Evolutionary conservation across 2,113 vertebrate genomes (phyloP).

Genomic region (Suricata suricatta): DNA sequence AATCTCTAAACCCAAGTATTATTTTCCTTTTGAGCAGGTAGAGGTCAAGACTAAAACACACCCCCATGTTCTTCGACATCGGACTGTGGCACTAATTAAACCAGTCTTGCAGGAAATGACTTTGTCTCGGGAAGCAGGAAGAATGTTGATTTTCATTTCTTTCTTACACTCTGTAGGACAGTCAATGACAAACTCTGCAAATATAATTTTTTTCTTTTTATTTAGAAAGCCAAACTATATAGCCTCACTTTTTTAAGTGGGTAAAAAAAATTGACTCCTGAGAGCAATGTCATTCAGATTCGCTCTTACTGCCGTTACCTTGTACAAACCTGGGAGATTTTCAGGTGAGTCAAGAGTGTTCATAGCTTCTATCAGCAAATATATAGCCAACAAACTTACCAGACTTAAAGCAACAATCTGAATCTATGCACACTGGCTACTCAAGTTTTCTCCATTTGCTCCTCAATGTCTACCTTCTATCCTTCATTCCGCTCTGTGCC

Average conservation of each 20-base stretch:
- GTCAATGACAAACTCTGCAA: background rate
- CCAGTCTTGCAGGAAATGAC: constrained; percentile 33
- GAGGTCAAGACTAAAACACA: constrained; percentile 66
- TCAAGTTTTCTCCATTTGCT: background rate
- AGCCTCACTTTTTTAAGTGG: background rate
- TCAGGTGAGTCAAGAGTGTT: background rate
- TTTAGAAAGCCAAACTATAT: background rate
- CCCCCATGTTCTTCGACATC: constrained; percentile 45
- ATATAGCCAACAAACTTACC: background rate
- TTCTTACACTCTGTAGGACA: background rate
- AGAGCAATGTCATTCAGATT: background rate
- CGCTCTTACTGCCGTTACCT: background rate
- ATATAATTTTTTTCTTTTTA: background rate
- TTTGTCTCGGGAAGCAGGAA: background rate
- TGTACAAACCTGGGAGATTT: background rate
- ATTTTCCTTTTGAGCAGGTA: constrained; percentile 49
- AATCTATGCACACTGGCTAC: background rate
- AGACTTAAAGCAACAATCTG: background rate
- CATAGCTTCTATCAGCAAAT: background rate
- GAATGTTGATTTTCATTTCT: constrained; percentile 37
- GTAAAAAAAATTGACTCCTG: background rate
- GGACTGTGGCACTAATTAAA: constrained; percentile 65
- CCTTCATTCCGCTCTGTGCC: background rate
- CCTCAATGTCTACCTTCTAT: background rate
- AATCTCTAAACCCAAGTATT: constrained; percentile 61